These are phyloP conservation scores for Salvelinus sp. DNA, from an alignment of 2,113 vertebrate genomes.

Conservation along the genomic window DNA sequence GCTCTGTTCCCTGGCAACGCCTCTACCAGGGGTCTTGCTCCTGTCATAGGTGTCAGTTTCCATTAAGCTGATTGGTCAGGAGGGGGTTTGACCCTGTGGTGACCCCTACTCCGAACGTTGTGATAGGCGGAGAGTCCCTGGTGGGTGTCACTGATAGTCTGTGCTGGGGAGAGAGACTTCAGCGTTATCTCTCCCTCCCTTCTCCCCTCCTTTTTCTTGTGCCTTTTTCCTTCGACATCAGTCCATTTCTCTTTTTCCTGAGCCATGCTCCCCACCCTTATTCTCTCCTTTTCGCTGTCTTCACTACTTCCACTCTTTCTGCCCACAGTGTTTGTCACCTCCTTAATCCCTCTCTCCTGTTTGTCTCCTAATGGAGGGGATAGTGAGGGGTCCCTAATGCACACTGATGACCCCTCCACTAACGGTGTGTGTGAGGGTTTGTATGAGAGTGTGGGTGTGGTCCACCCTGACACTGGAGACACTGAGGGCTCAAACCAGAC, in stretches of 20 bases:
- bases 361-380: background rate
- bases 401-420: background rate
- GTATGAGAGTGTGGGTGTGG: slow-evolving; percentile 15
- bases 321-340: slow-evolving; percentile 4
- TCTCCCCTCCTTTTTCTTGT: background rate
- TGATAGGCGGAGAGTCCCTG: background rate
- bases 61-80: background rate
- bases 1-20: background rate
- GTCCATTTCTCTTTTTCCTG: slow-evolving; percentile 4
- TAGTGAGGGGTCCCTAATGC: slow-evolving; percentile 13
- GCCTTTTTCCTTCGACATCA: slow-evolving; percentile 10
- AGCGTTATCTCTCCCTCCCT: background rate
- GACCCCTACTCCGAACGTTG: background rate
- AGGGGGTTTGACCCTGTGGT: slow-evolving; percentile 6
- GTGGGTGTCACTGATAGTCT: no score
- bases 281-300: background rate
- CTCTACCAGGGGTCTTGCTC: background rate
- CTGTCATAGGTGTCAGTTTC: background rate
- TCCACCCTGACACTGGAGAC: slow-evolving; percentile 10
- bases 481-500: slow-evolving; percentile 8
- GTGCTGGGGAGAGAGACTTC: background rate
- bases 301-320: background rate
- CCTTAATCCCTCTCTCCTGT: slow-evolving; percentile 10
- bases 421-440: background rate
- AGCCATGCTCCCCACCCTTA: background rate